Conservation (phyloP, 2,797 vertebrate genomes). For the Falco columbarius region DNA sequence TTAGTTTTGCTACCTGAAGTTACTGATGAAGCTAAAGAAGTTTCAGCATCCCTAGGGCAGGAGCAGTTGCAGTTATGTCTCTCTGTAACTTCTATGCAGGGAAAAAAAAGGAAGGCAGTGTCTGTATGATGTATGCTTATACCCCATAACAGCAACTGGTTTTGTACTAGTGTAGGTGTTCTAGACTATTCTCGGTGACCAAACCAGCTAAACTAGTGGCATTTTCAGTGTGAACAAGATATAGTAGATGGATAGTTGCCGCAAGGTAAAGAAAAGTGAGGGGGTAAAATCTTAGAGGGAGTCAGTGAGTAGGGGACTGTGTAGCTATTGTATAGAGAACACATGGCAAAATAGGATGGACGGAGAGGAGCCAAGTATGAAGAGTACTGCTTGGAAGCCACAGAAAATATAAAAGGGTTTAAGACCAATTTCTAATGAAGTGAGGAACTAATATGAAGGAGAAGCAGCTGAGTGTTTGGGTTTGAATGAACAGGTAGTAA, state of each 20-base stretch:
- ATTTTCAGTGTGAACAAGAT: background rate
- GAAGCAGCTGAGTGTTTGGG: background rate
- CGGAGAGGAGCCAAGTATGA: background rate
- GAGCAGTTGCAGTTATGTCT: background rate
- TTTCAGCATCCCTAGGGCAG: background rate
- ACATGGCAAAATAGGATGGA: background rate
- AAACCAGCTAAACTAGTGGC: background rate
- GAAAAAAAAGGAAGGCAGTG: background rate
- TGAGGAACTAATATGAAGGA: background rate
- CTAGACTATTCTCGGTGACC: background rate
- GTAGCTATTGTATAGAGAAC: background rate
- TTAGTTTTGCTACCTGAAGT: background rate
- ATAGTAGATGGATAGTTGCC: background rate
- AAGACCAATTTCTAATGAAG: background rate
- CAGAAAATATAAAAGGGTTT: background rate
- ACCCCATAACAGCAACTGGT: background rate
- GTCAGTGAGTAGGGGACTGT: background rate
- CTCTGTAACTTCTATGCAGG: background rate
- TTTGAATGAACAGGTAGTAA: background rate
- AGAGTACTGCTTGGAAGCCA: background rate
- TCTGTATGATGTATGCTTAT: background rate
- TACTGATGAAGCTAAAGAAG: background rate
- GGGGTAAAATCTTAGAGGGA: background rate
- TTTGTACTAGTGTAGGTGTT: background rate
- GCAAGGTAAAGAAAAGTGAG: background rate